Percentiles rank a stretch among this genome's conserved stretches.
Evolutionary conservation across 2,888 invertebrate genomes (phyloP).

Genomic region (Brenthis hecate): DNA sequence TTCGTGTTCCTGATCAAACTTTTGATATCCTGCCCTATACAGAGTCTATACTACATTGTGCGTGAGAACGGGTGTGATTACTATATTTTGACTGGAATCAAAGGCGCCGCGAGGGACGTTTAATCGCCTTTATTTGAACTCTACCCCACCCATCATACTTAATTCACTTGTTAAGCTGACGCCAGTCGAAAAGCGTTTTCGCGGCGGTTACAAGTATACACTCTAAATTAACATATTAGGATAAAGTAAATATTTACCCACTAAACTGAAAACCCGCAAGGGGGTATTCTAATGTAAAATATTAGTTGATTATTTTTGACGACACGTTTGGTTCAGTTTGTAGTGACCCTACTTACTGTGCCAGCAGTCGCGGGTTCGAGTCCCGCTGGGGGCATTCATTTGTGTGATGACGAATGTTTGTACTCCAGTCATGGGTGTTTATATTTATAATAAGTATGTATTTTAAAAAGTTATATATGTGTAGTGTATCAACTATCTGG

Average conservation of each 20-base stretch:
- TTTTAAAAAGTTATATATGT: too few relatives aligned
- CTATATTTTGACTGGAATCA: slow-evolving; percentile 53
- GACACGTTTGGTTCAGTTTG: too few relatives aligned
- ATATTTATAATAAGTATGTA: too few relatives aligned
- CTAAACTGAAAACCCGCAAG: too few relatives aligned
- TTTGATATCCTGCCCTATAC: slow-evolving; percentile 20
- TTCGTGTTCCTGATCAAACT: slow-evolving; percentile 15
- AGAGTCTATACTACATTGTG: slow-evolving; percentile 17
- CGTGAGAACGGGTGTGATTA: slow-evolving; percentile 51
- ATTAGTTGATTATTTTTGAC: too few relatives aligned
- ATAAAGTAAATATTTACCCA: neutral
- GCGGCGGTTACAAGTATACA: neutral
- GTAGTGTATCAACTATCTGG: too few relatives aligned
- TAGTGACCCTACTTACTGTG: too few relatives aligned
- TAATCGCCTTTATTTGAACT: slow-evolving; percentile 62
- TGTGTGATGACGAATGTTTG: too few relatives aligned
- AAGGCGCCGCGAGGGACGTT: slow-evolving; percentile 56
- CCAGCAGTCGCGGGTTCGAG: too few relatives aligned
- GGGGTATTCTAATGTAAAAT: too few relatives aligned
- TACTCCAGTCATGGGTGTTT: too few relatives aligned
- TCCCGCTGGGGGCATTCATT: too few relatives aligned
- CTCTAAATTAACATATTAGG: slow-evolving; percentile 2
- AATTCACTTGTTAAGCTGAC: slow-evolving; percentile 41
- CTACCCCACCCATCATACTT: slow-evolving; percentile 49
- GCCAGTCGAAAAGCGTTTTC: slow-evolving; percentile 35